Conservation (phyloP, 2,888 invertebrate genomes). For the Ophion slaviceki region DNA sequence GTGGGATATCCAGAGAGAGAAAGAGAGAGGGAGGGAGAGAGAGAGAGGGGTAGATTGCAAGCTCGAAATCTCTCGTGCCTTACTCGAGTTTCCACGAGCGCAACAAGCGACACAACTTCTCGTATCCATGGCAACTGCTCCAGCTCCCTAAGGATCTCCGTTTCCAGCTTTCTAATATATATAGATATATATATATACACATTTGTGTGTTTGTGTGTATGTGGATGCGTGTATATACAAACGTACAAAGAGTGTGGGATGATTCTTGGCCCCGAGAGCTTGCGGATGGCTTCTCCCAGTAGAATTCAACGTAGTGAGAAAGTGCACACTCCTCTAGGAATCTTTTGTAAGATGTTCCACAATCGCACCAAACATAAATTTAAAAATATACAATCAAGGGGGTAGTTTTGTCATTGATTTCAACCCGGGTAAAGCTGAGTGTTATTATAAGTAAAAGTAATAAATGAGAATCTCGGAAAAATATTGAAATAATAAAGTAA, state of each 20-base stretch:
- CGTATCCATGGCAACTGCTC: constrained; percentile 71
- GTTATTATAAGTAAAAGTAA: too few species aligned
- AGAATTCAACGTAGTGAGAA: constrained; percentile 2
- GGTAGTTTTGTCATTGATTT: neutral
- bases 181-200: neutral
- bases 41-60: constrained; percentile 33
- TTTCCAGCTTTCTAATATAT: constrained; percentile 38
- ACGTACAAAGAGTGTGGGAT: neutral
- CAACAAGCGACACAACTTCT: constrained; percentile 70
- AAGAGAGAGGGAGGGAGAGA: neutral
- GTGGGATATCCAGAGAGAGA: neutral
- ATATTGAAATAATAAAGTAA: neutral
- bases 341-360: neutral
- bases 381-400: neutral
- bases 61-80: constrained; percentile 46
- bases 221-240: neutral
- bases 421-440: neutral
- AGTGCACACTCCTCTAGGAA: neutral
- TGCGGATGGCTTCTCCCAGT: constrained; percentile 12
- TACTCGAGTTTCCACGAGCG: constrained; percentile 65
- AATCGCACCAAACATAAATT: neutral
- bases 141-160: constrained; percentile 67
- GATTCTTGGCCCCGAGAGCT: constrained; percentile 18
- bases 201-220: neutral
- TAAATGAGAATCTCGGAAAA: neutral